Evolutionary conservation across 2,888 invertebrate species (phyloP), one percentile per base, ranked within the genome.

Genomic region (Maniola hyperantus): DNA sequence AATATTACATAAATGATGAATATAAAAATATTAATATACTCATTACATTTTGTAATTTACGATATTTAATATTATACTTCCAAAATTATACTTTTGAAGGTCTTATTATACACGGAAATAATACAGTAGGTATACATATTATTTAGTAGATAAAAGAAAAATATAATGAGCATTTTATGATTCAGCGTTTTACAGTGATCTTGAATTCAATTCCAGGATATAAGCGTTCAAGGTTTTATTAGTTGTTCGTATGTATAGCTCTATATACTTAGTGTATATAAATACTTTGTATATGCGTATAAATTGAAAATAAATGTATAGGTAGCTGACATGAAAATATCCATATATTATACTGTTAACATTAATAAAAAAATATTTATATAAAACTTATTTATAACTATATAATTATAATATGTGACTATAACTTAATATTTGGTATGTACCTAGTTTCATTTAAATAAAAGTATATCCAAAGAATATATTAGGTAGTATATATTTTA

Each of bases 191-290:
- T 55, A 20, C 55, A 55, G 63, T 61, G 64, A 64, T 66, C 69
- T 69, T 69, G 69, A 51, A 55, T 51, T 57, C 39, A 5, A 64
- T 66, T 64, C 66, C 65, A 64, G 66, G 64, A 64, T 66, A 57
- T 64, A 46, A 54, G 33, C 20, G 10, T 64, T 55, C 66, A 66
- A 69, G 64, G 69, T 55, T 63, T 8, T 33, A 8, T 33, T 10
- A 15, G 46, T 13, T 11, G 50, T 36, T 60, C 15, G 15, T 34
- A 6, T 20, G 18, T 42, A 13, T 44, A 36, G 7, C 33, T 36
- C 34, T 36, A 54, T 34, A 8, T 55, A 54, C 15, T 6, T 13
- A 18, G 7, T 18, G 7, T 48, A 44, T 48, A 48, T 48, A 18
- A 2, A 15, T 8, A 5, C 5, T 13, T 5, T 11, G 8, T 51